These are phyloP conservation scores for Papilio aristodemus DNA, from an alignment of 1,140 invertebrate species.

Conservation along the genomic window DNA sequence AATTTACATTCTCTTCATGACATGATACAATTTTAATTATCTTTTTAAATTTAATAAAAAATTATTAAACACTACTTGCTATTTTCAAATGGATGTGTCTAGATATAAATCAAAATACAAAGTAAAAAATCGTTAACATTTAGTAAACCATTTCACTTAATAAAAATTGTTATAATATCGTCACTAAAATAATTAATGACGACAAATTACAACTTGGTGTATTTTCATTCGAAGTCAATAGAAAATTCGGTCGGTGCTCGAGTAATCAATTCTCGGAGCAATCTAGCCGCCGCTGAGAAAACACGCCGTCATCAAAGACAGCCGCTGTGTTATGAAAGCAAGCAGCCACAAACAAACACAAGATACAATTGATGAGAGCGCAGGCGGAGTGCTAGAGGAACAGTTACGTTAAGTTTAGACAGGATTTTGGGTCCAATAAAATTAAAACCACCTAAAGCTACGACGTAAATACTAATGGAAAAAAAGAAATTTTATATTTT, in stretches of 20 bases:
- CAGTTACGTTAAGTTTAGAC: constrained; percentile 55
- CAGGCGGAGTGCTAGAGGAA: constrained; percentile 43
- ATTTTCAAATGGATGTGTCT: too few relatives aligned
- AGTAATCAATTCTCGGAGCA: constrained; percentile 43
- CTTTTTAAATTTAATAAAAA: too few relatives aligned
- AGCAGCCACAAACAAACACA: constrained; percentile 72
- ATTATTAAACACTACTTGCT: too few relatives aligned
- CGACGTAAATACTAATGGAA: not conserved
- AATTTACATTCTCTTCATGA: too few relatives aligned
- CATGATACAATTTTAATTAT: too few relatives aligned
- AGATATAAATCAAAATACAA: too few relatives aligned
- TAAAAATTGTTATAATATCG: too few relatives aligned
- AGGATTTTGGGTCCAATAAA: constrained; percentile 58
- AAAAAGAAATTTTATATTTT: too few relatives aligned
- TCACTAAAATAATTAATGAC: too few relatives aligned
- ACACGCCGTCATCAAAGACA: constrained; percentile 73
- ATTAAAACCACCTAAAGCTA: constrained; percentile 30
- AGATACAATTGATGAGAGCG: constrained; percentile 75
- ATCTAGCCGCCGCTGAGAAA: constrained; percentile 64
- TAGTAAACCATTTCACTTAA: too few relatives aligned
- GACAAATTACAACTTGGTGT: too few relatives aligned
- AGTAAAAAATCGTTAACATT: too few relatives aligned
- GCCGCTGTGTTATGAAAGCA: constrained; percentile 78
- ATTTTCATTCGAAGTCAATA: constrained; percentile 16
- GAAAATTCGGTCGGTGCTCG: constrained; percentile 50